Base-by-base conservation (phyloP, 2,797 vertebrate species). In the Eospalax fontanierii region DNA sequence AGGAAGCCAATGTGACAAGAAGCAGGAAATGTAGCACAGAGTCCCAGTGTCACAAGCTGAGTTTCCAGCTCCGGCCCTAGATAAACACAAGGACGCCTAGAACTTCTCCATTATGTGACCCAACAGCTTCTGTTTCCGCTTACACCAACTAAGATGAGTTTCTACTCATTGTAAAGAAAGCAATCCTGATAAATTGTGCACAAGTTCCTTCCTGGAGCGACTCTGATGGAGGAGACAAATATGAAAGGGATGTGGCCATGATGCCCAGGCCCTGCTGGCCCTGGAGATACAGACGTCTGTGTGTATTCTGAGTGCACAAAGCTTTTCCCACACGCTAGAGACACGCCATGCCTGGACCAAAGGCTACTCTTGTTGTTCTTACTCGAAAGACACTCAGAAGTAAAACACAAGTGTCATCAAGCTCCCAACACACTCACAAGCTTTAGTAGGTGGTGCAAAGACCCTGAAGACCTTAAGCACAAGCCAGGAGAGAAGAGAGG, bases 151-250 rank as follows among this genome's bases (percentile, higher is more conserved):
- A 54, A 54, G 2, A 50, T 50, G 46, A 50, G 46, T 50, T 70
- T 94, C 59, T 87, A n/a, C 40, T 87, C 68, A 57, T 90, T 80
- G 18, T 10, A 68, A 59, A 61, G 71, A 65, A 11, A 79, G 86
- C 38, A 89, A 71, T 81, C 5, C 40, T 73, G 35, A 87, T n/a
- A 46, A 63, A 59, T 63, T 68, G 66, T 85, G 24, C 11, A 0
- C 26, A 40, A 87, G 40, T 75, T 70, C 40, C 0, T 38, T 28
- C 79, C 30, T 83, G 7, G 33, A 94, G 43, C 22, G 54, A 50
- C 21, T 80, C 30, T 66, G 40, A 24, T 18, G 46, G 2, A 38
- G 35, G n/a, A 95, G 22, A 94, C 22, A 87, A 81, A 40, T 10
- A 11, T 11, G 18, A 79, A 75, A 88, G 35, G 12, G 89, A 85